Evolutionary conservation across 2,888 invertebrate genomes (phyloP).

Genomic region (Metalampra italica): DNA sequence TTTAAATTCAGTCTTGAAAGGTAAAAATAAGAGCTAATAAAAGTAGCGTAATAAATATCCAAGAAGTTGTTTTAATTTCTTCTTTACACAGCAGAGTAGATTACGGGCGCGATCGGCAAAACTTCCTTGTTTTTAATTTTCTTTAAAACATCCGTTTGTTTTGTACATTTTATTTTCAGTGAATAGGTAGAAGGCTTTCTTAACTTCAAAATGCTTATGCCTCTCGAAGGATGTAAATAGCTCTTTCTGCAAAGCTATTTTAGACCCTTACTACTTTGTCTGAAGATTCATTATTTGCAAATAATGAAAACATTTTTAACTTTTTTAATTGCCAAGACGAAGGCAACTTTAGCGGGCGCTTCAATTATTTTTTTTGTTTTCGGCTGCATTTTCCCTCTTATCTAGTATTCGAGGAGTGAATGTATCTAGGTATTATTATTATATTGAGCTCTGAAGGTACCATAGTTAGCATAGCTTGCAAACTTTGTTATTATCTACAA

Average conservation of each 20-base stretch:
- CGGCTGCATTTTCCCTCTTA: constrained; percentile 26
- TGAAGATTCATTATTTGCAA: constrained; percentile 48
- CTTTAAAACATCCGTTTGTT: constrained; percentile 74
- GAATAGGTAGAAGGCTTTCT: constrained; percentile 70
- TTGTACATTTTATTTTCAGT: constrained; percentile 68
- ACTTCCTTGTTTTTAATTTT: constrained; percentile 78
- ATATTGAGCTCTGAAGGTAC: constrained; percentile 2
- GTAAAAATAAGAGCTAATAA: constrained; percentile 58
- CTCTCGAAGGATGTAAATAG: constrained; percentile 50
- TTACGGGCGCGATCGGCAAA: constrained; percentile 68
- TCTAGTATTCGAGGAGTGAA: not conserved
- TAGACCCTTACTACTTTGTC: constrained; percentile 41
- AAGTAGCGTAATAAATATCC: constrained; percentile 76
- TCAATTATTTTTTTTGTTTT: constrained; percentile 35
- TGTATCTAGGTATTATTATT: not conserved
- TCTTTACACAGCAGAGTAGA: constrained; percentile 73
- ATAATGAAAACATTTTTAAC: constrained; percentile 44
- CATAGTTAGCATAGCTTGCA: not conserved
- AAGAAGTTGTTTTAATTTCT: constrained; percentile 77
- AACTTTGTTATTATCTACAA: not conserved
- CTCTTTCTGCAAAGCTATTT: constrained; percentile 33
- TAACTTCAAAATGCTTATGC: constrained; percentile 66
- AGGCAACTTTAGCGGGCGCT: constrained; percentile 40
- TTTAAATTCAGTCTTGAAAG: constrained; percentile 54
- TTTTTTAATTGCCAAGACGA: constrained; percentile 64